Evolutionary conservation across 2,797 vertebrate species (phyloP), one percentile per base, ranked within the genome.

Genomic region (Lepidocolaptes lacrymiger): DNA sequence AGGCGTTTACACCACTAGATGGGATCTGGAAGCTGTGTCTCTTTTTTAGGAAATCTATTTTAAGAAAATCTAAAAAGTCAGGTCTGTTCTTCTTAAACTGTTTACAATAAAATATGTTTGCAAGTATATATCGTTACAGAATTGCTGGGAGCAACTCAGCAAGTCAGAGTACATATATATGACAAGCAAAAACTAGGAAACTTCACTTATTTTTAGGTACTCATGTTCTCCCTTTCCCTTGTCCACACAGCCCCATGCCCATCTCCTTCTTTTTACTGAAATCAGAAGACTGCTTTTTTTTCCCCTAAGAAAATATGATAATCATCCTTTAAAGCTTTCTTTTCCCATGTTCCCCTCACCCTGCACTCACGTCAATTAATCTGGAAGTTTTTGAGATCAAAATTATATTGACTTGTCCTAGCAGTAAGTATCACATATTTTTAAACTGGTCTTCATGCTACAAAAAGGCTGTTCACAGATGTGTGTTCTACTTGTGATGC

Each of bases 1-100:
- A 88, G 48, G 19, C 28, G 18, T 66, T 52, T 21, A 2, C 36
- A 67, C 95, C 97, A 85, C 93, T 91, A 96, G 96, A 84, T 95
- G 96, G 96, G 27, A 92, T 44, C 44, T 80, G 73, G 46, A 93
- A 92, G 62, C 85, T 89, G 55, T 82, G 59, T 24, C 20, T 88
- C 46, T 39, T 52, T 23, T 4, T 9, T 61, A 68, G 56, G 19
- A 28, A 71, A 37, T 12, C 20, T 24, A n/a, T 44, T 52, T 3
- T 10, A 78, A 75, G 52, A 24, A 23, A 72, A n/a, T 17, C 6
- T 2, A 3, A 63, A 76, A 59, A 64, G 24, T 4, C 37, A n/a
- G 14, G 6, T 46, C 55, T 56, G 22, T 76, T n/a, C 30, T 16
- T 89, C 54, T 84, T 75, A 69, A 76, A 55, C 27, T 48, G 14